Evolutionary conservation across 2,888 invertebrate genomes (phyloP).

Genomic region (Lordiphosa fenestrarum): DNA sequence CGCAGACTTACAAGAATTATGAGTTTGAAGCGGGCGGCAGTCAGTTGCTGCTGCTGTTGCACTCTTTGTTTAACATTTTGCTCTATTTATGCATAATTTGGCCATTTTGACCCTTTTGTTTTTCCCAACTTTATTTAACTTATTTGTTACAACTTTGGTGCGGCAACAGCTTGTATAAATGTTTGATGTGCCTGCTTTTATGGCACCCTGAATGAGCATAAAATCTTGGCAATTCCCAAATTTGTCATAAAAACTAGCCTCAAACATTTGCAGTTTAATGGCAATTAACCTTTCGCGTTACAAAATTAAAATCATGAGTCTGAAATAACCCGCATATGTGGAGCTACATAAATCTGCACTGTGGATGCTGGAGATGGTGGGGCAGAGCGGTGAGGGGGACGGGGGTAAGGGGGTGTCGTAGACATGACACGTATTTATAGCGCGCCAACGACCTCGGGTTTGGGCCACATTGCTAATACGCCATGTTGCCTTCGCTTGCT

Average conservation of each 20-base stretch:
- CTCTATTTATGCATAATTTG: conserved; percentile 41
- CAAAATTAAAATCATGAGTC: conserved; percentile 65
- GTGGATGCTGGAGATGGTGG: conserved; percentile 1
- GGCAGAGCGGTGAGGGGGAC: not conserved
- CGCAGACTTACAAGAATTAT: conserved; percentile 18
- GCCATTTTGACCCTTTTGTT: conserved; percentile 25
- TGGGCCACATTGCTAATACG: conserved; percentile 64
- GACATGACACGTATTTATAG: conserved; percentile 70
- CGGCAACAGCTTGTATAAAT: conserved; percentile 43
- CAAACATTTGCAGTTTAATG: conserved; percentile 64
- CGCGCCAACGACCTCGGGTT: conserved; percentile 52
- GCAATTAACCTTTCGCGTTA: conserved; percentile 61
- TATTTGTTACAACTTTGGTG: conserved; percentile 19
- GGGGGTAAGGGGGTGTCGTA: conserved; percentile 18
- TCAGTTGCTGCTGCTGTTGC: conserved; percentile 19
- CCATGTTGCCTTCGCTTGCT: conserved; percentile 36
- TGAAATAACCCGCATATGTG: conserved; percentile 54
- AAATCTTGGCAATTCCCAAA: conserved; percentile 59
- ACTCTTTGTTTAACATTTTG: conserved; percentile 32
- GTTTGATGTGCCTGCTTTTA: conserved; percentile 53
- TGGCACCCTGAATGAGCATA: conserved; percentile 59
- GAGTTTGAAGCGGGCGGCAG: conserved; percentile 16
- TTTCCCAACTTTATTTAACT: conserved; percentile 23
- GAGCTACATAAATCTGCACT: conserved; percentile 49
- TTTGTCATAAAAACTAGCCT: conserved; percentile 45